phyloP scores from a whole-genome alignment of 2,797 vertebrate species.

The Dendrocincla tyrannina region DNA sequence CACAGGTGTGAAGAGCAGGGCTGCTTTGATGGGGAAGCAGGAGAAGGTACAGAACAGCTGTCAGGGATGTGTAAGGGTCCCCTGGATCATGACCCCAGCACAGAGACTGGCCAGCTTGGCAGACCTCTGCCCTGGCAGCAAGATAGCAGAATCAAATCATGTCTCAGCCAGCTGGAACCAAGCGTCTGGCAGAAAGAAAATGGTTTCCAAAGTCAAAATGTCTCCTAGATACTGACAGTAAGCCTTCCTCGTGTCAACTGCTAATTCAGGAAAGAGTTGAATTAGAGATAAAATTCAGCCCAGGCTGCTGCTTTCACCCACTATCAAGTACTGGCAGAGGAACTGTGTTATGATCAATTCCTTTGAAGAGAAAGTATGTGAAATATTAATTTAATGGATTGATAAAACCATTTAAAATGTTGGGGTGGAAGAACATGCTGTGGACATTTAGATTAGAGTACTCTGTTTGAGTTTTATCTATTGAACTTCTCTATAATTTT shows the following conservation, averaged over 20 bases:
- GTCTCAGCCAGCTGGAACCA: not conserved
- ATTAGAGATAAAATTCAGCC: constrained; percentile 24
- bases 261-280: constrained; percentile 18
- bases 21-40: not conserved
- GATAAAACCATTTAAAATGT: not conserved
- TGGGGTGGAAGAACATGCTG: not conserved
- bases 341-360: not conserved
- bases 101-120: not conserved
- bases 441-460: not conserved
- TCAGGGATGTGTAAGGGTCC: accelerated
- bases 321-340: not conserved
- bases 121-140: not conserved
- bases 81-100: not conserved
- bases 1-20: not conserved
- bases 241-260: constrained; percentile 3
- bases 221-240: constrained; percentile 36
- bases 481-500: not conserved
- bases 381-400: constrained; percentile 11
- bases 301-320: not conserved
- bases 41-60: not conserved
- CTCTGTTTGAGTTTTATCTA: not conserved
- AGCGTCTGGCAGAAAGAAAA: constrained; percentile 48
- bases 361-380: not conserved
- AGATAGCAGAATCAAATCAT: not conserved
- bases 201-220: constrained; percentile 67